Evolutionary conservation across 2,797 vertebrate genomes (phyloP), one percentile per base, ranked within the genome.

Genomic region (Rhadinocentrus ornatus): DNA sequence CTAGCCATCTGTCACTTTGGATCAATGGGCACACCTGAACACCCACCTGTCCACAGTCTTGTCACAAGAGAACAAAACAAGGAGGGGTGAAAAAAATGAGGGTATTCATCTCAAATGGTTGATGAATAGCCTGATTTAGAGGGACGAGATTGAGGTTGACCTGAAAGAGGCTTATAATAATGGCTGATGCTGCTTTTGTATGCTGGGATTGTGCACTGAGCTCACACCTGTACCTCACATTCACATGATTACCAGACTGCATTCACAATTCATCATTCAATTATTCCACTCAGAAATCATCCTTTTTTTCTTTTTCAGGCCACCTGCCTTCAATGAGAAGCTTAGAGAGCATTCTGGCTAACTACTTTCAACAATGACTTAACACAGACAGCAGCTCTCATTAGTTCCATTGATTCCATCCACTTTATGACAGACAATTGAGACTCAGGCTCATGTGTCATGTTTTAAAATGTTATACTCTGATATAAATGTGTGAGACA

Each of bases 11-110:
- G 86, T 92, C 92, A 92, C 79, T 88, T 79, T 79, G 86, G 90
- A 91, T 93, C 92, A 93, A 84, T 91, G 90, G 79, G 80, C 88
- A 84, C 91, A 91, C 87, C 88, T 90, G 88, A 74, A 83, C 86
- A 74, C 86, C 90, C 91, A 93, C 93, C 91, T 93, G 92, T 92
- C 91, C 66, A 64, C 77, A 24, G 85, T 65, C 73, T 76, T 78
- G 83, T 91, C 89, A 89, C 73, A 66, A 20, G 12, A 66, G 16
- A 56, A 62, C 64, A 79, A 1, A 56, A 62, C 66, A 80, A 1
- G 18, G 54, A 31, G 58, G 24, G 34, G 13, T 56, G 39, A 24
- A 41, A 58, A 16, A 48, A 20, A 35, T 53, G 24, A 35, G 20
- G 60, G 26, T 55, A 69, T 61, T 82, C 79, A 83, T 78, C 60